Evolutionary conservation across 2,113 vertebrate species (phyloP).

Genomic region (Trematocara unimaculatum): DNA sequence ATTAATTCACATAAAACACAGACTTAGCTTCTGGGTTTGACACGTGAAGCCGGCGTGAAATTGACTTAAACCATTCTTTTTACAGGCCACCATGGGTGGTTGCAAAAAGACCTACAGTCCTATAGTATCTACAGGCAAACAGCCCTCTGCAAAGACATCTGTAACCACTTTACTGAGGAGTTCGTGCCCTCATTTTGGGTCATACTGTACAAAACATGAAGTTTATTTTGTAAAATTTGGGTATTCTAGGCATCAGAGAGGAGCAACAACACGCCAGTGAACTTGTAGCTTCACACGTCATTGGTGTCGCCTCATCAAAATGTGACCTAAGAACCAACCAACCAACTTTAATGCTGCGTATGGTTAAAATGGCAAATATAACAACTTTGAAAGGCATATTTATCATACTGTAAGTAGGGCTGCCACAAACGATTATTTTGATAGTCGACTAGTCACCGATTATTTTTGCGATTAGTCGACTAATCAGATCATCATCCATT

Average conservation of each 20-base stretch:
- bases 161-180: background rate
- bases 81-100: background rate
- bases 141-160: background rate
- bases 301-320: background rate
- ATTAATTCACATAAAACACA: background rate
- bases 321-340: background rate
- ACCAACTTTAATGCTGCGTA: background rate
- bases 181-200: background rate
- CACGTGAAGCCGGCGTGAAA: background rate
- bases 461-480: no score
- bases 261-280: rapidly evolving
- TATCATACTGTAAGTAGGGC: background rate
- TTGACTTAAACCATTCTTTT: background rate
- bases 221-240: background rate
- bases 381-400: background rate
- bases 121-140: background rate
- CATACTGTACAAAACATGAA: background rate
- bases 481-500: no score
- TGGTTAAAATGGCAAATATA: background rate
- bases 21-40: background rate
- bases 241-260: background rate
- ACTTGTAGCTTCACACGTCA: background rate
- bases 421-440: no score
- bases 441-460: no score
- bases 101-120: background rate